These are phyloP conservation scores for Drosophila tani DNA, from an alignment of 1,140 invertebrate species.

Conservation along the genomic window DNA sequence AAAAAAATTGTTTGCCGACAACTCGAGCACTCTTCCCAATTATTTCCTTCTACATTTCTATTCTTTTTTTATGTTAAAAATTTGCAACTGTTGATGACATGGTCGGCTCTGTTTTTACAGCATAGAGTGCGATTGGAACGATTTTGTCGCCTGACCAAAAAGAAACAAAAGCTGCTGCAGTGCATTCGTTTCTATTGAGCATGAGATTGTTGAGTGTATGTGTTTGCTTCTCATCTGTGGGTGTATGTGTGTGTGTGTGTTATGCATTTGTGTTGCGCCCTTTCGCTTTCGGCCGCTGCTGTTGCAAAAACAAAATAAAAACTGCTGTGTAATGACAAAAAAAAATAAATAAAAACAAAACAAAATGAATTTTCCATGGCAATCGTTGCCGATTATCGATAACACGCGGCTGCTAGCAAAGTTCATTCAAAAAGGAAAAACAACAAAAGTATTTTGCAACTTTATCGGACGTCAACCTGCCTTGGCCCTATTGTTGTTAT, in stretches of 20 bases:
- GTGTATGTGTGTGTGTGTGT: constrained; percentile 9
- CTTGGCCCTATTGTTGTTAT: constrained; percentile 39
- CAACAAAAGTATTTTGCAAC: constrained; percentile 56
- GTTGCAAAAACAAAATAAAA: constrained; percentile 51
- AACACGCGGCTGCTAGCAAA: constrained; percentile 53
- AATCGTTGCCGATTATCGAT: constrained; percentile 62
- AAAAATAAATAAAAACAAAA: constrained; percentile 9
- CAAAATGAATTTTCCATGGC: constrained; percentile 43
- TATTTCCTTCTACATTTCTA: not conserved
- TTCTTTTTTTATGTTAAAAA: not conserved
- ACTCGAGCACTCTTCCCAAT: not conserved
- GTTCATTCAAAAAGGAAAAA: constrained; percentile 50
- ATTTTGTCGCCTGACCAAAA: constrained; percentile 55
- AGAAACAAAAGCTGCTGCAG: constrained; percentile 43
- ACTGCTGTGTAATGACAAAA: constrained; percentile 57
- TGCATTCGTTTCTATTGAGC: constrained; percentile 55
- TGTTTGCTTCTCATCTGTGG: constrained; percentile 7
- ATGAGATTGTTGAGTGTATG: constrained; percentile 12
- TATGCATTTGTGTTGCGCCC: constrained; percentile 51
- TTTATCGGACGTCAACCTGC: constrained; percentile 79
- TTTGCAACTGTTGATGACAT: not conserved
- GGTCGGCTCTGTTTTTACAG: too few relatives aligned
- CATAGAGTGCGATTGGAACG: constrained; percentile 14
- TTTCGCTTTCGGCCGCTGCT: constrained; percentile 76
- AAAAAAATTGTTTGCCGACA: not conserved